Conservation (phyloP, 2,797 vertebrate species). For the Microtus agrestis region DNA sequence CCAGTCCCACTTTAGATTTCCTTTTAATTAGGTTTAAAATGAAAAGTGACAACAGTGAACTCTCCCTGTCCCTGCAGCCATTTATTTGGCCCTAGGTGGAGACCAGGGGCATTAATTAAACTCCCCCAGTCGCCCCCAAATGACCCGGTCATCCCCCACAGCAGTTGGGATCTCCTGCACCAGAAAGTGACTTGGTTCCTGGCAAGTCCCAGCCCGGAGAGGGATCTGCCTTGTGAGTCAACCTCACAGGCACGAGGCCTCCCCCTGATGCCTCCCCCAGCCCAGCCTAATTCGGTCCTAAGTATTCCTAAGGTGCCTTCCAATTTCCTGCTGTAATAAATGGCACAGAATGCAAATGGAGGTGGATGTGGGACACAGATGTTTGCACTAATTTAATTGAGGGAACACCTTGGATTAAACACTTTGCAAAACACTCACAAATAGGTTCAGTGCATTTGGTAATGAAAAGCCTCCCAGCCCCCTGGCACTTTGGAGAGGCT, state of each 20-base stretch:
- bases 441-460: slow-evolving; percentile 84
- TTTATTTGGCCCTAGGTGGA: slow-evolving; percentile 24
- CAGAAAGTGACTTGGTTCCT: slow-evolving; percentile 1
- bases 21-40: slow-evolving; percentile 40
- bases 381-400: slow-evolving; percentile 85
- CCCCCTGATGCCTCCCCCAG: slow-evolving; percentile 36
- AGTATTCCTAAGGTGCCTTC: slow-evolving; percentile 84
- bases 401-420: slow-evolving; percentile 86
- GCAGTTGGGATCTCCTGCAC: not conserved
- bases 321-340: slow-evolving; percentile 84
- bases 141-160: not conserved
- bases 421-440: slow-evolving; percentile 84
- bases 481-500: slow-evolving; percentile 73
- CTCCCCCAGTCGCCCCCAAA: not conserved
- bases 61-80: slow-evolving; percentile 32
- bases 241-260: not conserved
- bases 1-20: not conserved
- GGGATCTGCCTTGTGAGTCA: not conserved
- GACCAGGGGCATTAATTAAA: slow-evolving; percentile 45
- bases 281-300: slow-evolving; percentile 81
- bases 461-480: slow-evolving; percentile 84
- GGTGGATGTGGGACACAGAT: slow-evolving; percentile 85
- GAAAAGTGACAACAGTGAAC: slow-evolving; percentile 39
- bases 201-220: not conserved
- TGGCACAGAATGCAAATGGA: slow-evolving; percentile 84